phyloP scores from a whole-genome alignment of 2,797 vertebrate species.

The Enoplosus armatus region DNA sequence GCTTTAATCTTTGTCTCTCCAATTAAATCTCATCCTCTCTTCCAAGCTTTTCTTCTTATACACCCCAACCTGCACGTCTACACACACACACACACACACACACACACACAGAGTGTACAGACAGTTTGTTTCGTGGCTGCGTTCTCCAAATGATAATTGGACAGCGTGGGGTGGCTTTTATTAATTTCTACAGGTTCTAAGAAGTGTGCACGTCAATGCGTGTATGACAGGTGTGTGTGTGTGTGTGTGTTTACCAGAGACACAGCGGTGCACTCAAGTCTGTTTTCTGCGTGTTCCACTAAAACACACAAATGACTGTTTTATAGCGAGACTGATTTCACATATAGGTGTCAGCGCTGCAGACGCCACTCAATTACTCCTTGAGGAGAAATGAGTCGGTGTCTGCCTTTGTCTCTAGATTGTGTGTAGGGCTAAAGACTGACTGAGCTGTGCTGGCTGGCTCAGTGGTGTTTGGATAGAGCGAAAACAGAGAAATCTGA shows the following conservation, averaged over 20 bases:
- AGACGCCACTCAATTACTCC: slow-evolving; percentile 7
- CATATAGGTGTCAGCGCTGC: slow-evolving; percentile 4
- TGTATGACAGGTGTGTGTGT: slow-evolving; percentile 11
- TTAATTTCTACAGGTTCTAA: slow-evolving; percentile 70
- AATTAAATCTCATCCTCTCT: slow-evolving; percentile 57
- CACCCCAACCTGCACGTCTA: not conserved
- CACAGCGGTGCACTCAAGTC: slow-evolving; percentile 10
- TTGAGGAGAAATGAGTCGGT: slow-evolving; percentile 10
- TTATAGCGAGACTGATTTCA: slow-evolving; percentile 20
- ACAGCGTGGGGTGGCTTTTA: slow-evolving; percentile 55
- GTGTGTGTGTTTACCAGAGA: slow-evolving; percentile 30
- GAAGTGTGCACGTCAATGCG: slow-evolving; percentile 33
- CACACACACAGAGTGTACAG: not conserved
- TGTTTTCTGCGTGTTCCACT: slow-evolving; percentile 17
- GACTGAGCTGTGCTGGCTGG: not conserved
- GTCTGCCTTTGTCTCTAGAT: not conserved
- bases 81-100: not conserved
- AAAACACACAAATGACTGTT: slow-evolving; percentile 34
- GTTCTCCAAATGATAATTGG: slow-evolving; percentile 47
- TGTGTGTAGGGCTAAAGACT: not conserved
- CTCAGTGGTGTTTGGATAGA: not conserved
- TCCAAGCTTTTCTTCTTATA: slow-evolving; percentile 15
- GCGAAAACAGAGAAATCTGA: not conserved
- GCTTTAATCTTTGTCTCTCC: slow-evolving; percentile 47
- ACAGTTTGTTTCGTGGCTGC: slow-evolving; percentile 24